Conservation (phyloP, 2,797 vertebrate genomes). For the Parauchenoglanis ngamensis region DNA sequence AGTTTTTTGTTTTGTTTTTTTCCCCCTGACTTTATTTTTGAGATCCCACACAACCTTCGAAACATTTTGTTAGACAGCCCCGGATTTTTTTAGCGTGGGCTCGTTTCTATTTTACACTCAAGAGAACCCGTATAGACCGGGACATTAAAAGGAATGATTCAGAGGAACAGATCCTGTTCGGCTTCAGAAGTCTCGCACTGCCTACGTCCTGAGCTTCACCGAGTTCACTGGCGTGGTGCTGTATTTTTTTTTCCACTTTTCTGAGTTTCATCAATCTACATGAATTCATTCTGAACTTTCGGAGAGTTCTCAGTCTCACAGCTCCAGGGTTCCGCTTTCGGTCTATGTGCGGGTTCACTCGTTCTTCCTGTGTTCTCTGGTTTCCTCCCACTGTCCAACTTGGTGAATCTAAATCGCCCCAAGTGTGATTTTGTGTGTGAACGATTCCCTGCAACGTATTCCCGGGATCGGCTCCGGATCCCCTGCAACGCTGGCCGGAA, state of each 20-base stretch:
- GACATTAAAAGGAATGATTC: conserved; percentile 9
- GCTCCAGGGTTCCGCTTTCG: not conserved
- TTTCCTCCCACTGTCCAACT: not conserved
- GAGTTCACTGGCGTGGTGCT: not conserved
- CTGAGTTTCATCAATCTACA: not conserved
- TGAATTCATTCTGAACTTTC: not conserved
- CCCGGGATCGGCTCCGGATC: not conserved
- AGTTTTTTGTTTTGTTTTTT: not conserved
- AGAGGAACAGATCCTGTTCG: not conserved
- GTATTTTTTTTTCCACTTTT: not conserved
- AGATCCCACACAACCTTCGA: conserved; percentile 7
- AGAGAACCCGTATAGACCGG: not conserved
- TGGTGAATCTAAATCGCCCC: not conserved
- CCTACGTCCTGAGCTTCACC: not conserved
- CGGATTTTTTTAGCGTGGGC: not conserved
- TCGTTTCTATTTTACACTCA: not conserved
- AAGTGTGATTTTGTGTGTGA: not conserved
- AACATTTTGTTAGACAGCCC: not conserved
- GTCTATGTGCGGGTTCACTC: too few species aligned
- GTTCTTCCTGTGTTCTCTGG: not conserved
- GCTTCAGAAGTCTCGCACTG: not conserved
- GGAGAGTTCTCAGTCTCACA: not conserved
- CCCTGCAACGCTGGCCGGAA: not conserved
- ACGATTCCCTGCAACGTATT: not conserved
- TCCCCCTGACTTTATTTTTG: not conserved